Evolutionary conservation across 2,113 vertebrate species (phyloP), one percentile per base, ranked within the genome.

Genomic region (Ptychochromis oligacanthus): DNA sequence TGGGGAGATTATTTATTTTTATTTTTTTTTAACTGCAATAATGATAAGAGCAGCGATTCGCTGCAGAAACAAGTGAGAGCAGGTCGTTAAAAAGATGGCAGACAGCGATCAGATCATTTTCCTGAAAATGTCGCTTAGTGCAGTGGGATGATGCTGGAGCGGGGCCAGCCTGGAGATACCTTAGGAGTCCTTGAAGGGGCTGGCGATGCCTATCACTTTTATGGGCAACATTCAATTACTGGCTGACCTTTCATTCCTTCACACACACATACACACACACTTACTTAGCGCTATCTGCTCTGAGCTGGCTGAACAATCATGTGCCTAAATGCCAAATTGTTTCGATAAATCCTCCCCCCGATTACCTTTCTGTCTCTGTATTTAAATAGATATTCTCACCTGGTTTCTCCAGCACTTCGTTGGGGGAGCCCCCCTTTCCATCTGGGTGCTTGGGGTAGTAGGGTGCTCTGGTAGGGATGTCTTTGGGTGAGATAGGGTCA

Each of bases 361-460:
- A 54, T 83, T 22, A 34, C 31, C 43, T 57, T 65, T 40, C 18
- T 6, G 38, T 22, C 31, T 87, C 79, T 17, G 31, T 43, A 72
- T 72, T 72, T 31, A 65, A 38, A 43, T 7, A 62, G 14, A 7
- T 4, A 65, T 9, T 28, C 89, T 93, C 82, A 96, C 96, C 95
- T 88, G 88, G 64, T 70, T 95, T 95, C 54, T 92, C 91, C 52
- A 94, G 67, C 14, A 95, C 91, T 0, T 95, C 94, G 10, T 95
- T 94, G 3, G 80, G 88, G 80, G 78, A 38, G 74, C 94, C 93
- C 78, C 97, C 97, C 92, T 97, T 98, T 80, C 94, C 94, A 12
- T 97, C 97, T 83, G 96, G 58, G 89, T 97, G 94, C 78, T 96
- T 96, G 57, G 98, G 97, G 0, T 96, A 93, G 82, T 94, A 95